These are phyloP conservation scores for Bothrops jararaca DNA, from an alignment of 2,113 vertebrate genomes.

Conservation along the genomic window DNA sequence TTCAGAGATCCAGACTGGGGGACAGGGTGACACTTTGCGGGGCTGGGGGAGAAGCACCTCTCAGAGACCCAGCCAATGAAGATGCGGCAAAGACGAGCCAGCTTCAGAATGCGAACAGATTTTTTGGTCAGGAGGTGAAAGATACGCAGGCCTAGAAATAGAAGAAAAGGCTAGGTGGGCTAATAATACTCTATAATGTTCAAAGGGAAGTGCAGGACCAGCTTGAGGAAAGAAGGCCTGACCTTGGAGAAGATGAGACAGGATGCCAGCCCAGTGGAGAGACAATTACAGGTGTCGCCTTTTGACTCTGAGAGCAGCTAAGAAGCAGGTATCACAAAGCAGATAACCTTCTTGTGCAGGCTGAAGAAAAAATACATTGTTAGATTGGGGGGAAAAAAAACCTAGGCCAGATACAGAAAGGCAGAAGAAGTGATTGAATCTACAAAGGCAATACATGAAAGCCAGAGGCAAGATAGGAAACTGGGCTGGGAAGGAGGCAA, in stretches of 20 bases:
- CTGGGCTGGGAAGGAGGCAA: background rate
- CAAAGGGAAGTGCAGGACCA: constrained; percentile 54
- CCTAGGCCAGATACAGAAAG: rapidly evolving
- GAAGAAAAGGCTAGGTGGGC: constrained; percentile 60
- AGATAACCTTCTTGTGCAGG: rapidly evolving
- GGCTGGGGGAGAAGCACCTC: background rate
- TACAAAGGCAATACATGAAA: rapidly evolving
- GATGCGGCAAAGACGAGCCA: constrained; percentile 49
- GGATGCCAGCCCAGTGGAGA: background rate
- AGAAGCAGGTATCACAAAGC: background rate
- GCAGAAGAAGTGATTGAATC: rapidly evolving
- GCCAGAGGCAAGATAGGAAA: background rate
- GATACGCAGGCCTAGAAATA: constrained; percentile 62
- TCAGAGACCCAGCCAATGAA: constrained; percentile 19
- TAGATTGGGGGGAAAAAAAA: rapidly evolving
- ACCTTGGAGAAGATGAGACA: constrained; percentile 31
- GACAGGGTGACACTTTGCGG: background rate
- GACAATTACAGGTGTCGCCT: background rate
- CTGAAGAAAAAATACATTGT: rapidly evolving
- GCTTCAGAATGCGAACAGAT: constrained; percentile 65
- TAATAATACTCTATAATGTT: constrained; percentile 57
- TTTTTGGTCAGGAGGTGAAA: constrained; percentile 68
- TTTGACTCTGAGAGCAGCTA: background rate
- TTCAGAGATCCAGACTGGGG: background rate
- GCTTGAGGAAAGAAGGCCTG: constrained; percentile 41